Base-by-base conservation (phyloP, 1,140 invertebrate species). In the Saccostrea cuccullata region DNA sequence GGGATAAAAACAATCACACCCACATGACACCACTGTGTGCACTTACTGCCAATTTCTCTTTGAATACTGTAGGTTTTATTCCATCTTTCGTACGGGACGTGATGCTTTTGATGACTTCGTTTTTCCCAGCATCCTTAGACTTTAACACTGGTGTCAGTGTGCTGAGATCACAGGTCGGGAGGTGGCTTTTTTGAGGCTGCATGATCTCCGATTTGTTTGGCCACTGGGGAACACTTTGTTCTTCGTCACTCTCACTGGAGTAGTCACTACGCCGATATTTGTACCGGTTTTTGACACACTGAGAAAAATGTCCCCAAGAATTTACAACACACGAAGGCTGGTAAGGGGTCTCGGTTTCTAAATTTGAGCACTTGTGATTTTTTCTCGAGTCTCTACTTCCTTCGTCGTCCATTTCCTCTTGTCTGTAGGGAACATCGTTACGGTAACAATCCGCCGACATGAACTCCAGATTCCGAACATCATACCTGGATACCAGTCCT, bases 231-330 rank as follows among this genome's bases (percentile, higher is more conserved):
- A 64, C 36, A 82, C 36, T 84, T 15, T 30, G 70, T 86, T 94
- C 93, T 36, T 93, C 93, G 12, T 93, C 93, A 90, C 92, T 93
- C n/a, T 94, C 93, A 91, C 93, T 94, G 11, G 92, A 93, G 87
- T 94, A 93, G 82, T 94, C 92, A 89, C 93, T 94, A 30, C 92
- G 91, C 13, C 92, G 90, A 73, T 93, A 93, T 88, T 93, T 94
- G 86, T 94, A 94, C 67, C 92, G 90, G 67, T 91, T 92, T 55
- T 90, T 77, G n/a, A 87, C 67, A 82, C 89, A 90, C 77, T 92
- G 90, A 82, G 90, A 92, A 90, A 93, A 94, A 88, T 94, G 92
- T 56, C 92, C 92, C 93, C 93, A 94, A 6, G 92, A 93, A 30
- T 90, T 90, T n/a, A 94, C 89, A 12, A 89, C 84, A 86, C 89